Base-by-base conservation (phyloP, 2,888 invertebrate genomes). In the Drosophila phalerata region DNA sequence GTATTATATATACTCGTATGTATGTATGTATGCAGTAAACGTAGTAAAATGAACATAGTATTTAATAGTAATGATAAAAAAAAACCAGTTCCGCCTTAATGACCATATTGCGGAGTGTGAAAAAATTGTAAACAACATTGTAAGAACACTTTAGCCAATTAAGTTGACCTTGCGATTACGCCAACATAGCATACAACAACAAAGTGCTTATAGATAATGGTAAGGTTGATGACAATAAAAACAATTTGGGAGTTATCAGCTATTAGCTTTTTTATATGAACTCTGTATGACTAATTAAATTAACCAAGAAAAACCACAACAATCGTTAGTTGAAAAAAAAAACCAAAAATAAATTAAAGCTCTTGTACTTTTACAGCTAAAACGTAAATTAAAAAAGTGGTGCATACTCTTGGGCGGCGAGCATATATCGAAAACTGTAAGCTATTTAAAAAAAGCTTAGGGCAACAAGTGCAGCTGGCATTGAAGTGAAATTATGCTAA, bases 21-120 rank as follows among this genome's bases (percentile, higher is more conserved):
- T 37, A 34, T 32, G 15, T 55, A 30, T 15, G 32, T 5, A 13
- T 13, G 5, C 13, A 45, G n/a, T 30, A 1, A 22, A 17, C 57
- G 38, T 17, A 49, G 22, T 32, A 49, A 32, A 45, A 15, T 19
- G 30, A 28, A 25, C 47, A n/a, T 40, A 56, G 40, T 43, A 48
- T 32, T 40, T 48, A 53, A 63, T 49, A 45, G 56, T 64, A 57
- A 56, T 53, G 66, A 40, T 57, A 22, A 68, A 64, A 22, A 68
- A 64, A 61, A 77, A 68, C 74, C 57, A 68, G 77, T 78, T 77
- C 61, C 66, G 79, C 63, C 47, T 66, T 62, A 73, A 78, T 67
- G 70, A 78, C 78, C 73, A 73, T 60, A 57, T 70, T 63, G 69
- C 43, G 34, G 61, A 77, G 77, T 76, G 77, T 77, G 68, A 72